Evolutionary conservation across 35 echinoderm and acorn worm species (phyloP).

Genomic region (Patiria miniata): DNA sequence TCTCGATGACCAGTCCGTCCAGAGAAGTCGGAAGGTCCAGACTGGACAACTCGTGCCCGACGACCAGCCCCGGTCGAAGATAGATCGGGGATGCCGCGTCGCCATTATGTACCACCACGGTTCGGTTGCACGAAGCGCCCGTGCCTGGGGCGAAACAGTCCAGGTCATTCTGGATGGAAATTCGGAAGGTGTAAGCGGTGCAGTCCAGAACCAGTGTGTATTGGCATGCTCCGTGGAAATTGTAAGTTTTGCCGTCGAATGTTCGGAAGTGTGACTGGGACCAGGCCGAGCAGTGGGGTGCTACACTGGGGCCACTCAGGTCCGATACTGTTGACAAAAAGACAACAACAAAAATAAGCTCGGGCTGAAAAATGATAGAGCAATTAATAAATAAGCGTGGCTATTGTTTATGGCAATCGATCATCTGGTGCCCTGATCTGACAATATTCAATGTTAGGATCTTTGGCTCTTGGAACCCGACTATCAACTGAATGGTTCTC

Average conservation of each 20-base stretch:
- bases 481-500: no score
- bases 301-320: neutral
- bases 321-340: neutral
- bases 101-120: slow-evolving; percentile 62
- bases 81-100: slow-evolving; percentile 3
- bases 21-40: slow-evolving; percentile 35
- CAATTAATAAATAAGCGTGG: no score
- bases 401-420: no score
- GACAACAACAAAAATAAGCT: neutral
- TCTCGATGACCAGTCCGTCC: slow-evolving; percentile 59
- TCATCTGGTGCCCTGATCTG: no score
- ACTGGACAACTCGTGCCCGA: neutral
- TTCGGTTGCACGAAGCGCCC: slow-evolving; percentile 36
- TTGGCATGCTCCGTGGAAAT: slow-evolving; percentile 64
- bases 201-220: slow-evolving; percentile 61
- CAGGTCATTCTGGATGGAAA: slow-evolving; percentile 66
- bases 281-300: slow-evolving; percentile 74
- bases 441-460: no score
- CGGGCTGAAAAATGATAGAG: no score
- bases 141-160: slow-evolving; percentile 14
- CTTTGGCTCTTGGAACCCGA: no score
- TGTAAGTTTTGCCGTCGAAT: slow-evolving; percentile 77
- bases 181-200: slow-evolving; percentile 45
- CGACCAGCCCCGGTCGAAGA: slow-evolving; percentile 37
- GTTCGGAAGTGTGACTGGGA: slow-evolving; percentile 80